phyloP scores from a whole-genome alignment of 2,888 invertebrate species.

The Laothoe populi region DNA sequence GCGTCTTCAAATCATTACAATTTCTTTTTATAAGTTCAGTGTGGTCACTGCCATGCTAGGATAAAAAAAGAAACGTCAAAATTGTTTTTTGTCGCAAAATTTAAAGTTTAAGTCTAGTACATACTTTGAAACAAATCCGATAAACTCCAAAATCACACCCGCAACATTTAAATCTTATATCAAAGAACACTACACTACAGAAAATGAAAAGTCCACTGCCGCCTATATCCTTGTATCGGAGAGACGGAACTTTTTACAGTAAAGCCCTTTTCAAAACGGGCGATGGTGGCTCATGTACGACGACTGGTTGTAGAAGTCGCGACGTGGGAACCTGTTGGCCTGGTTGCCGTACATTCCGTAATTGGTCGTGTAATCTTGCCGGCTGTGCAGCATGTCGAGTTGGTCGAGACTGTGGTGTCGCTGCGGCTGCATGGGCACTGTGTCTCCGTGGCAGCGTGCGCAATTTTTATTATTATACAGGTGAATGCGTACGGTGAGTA shows the following conservation, averaged over 20 bases:
- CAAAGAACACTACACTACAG: slow-evolving; percentile 54
- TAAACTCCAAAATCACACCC: slow-evolving; percentile 44
- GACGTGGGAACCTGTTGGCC: slow-evolving; percentile 61
- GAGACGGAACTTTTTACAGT: slow-evolving; percentile 80
- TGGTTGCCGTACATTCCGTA: slow-evolving; percentile 61
- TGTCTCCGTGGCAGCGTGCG: slow-evolving; percentile 71
- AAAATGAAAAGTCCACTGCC: slow-evolving; percentile 60
- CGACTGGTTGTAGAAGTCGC: slow-evolving; percentile 72
- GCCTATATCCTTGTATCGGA: slow-evolving; percentile 76
- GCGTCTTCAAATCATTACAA: too few species aligned
- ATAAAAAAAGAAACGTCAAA: too few species aligned
- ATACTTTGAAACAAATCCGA: not conserved
- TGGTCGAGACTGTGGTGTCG: slow-evolving; percentile 80
- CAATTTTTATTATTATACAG: slow-evolving; percentile 36
- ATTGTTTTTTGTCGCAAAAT: too few species aligned
- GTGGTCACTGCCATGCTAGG: too few species aligned
- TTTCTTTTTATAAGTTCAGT: too few species aligned
- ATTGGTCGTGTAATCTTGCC: slow-evolving; percentile 67
- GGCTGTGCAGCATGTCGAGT: slow-evolving; percentile 75
- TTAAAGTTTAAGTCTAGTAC: not conserved
- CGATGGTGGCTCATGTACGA: slow-evolving; percentile 74
- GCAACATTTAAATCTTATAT: slow-evolving; percentile 52
- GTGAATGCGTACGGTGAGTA: too few species aligned
- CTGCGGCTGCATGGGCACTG: slow-evolving; percentile 60
- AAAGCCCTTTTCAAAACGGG: slow-evolving; percentile 82